Conservation (phyloP, 2,113 vertebrate genomes). For the Leucoraja erinaceus region DNA sequence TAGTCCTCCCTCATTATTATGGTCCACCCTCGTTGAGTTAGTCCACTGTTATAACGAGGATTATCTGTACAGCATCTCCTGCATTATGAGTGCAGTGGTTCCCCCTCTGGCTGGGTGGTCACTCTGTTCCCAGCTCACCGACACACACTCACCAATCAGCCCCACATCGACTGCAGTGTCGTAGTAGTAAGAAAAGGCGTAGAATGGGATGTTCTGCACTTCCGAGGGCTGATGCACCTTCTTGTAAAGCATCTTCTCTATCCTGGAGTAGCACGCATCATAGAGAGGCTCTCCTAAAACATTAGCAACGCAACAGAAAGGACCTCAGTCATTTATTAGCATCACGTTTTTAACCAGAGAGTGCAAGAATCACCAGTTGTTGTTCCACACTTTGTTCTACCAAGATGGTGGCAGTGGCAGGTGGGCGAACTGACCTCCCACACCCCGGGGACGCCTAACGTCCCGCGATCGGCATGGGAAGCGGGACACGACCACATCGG, state of each 20-base stretch:
- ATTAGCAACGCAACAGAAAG: background rate
- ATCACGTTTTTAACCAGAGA: background rate
- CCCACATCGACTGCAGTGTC: constrained; percentile 73
- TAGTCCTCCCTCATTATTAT: background rate
- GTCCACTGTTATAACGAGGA: background rate
- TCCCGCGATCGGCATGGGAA: no score
- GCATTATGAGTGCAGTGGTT: no score
- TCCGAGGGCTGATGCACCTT: constrained; percentile 65
- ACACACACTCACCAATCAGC: constrained; percentile 64
- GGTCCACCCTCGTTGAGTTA: no score
- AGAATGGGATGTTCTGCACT: constrained; percentile 68
- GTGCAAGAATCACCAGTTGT: background rate
- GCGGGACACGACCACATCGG: no score
- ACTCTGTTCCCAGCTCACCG: background rate
- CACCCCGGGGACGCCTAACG: no score
- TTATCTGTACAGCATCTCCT: background rate
- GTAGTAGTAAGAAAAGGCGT: constrained; percentile 88
- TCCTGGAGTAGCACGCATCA: constrained; percentile 66
- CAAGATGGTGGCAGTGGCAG: no score
- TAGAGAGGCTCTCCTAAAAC: constrained; percentile 61
- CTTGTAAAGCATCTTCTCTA: constrained; percentile 68
- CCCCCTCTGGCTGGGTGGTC: background rate
- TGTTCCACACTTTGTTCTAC: background rate
- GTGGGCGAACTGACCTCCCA: no score
- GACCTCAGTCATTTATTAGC: constrained; percentile 21